A percentile compares a stretch with the other conserved stretches of the same genome.
Evolutionary conservation across 2,113 vertebrate species (phyloP).

Genomic region (Castor canadensis): DNA sequence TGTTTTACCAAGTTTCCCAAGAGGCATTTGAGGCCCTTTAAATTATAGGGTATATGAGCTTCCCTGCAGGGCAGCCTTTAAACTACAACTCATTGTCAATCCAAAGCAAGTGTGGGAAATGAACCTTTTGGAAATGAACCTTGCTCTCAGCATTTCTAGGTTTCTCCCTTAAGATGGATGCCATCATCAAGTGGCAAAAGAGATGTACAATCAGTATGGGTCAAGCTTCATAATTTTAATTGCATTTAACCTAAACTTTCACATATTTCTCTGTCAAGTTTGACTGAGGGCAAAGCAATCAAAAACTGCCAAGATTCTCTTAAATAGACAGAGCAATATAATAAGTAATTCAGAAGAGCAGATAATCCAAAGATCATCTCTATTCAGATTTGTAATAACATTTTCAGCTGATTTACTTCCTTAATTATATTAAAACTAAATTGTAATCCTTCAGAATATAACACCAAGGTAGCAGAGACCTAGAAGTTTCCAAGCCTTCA

Average conservation of each 20-base stretch:
- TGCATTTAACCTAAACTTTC: not conserved
- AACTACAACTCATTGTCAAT: constrained; percentile 69
- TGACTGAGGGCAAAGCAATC: constrained; percentile 55
- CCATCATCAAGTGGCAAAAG: not conserved
- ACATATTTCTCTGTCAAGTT: constrained; percentile 25
- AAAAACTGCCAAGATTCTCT: not conserved
- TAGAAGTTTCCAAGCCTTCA: constrained; percentile 8
- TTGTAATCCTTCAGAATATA: constrained; percentile 40
- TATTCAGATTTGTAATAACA: constrained; percentile 18
- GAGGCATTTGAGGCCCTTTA: constrained; percentile 60
- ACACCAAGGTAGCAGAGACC: not conserved
- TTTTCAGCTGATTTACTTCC: constrained; percentile 55
- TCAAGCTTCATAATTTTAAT: constrained; percentile 59
- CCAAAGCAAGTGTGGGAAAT: constrained; percentile 55
- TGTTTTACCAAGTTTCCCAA: constrained; percentile 76
- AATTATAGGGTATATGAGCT: constrained; percentile 73
- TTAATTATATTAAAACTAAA: constrained; percentile 48
- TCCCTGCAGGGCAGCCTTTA: constrained; percentile 73
- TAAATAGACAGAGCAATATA: not conserved
- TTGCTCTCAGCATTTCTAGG: constrained; percentile 33
- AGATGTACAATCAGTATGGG: not conserved
- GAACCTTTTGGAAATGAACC: constrained; percentile 52
- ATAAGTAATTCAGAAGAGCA: constrained; percentile 2
- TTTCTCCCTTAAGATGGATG: constrained; percentile 49
- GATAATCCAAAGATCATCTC: constrained; percentile 31